Evolutionary conservation across 2,888 invertebrate genomes (phyloP).

Genomic region (Stratiomys singularior): DNA sequence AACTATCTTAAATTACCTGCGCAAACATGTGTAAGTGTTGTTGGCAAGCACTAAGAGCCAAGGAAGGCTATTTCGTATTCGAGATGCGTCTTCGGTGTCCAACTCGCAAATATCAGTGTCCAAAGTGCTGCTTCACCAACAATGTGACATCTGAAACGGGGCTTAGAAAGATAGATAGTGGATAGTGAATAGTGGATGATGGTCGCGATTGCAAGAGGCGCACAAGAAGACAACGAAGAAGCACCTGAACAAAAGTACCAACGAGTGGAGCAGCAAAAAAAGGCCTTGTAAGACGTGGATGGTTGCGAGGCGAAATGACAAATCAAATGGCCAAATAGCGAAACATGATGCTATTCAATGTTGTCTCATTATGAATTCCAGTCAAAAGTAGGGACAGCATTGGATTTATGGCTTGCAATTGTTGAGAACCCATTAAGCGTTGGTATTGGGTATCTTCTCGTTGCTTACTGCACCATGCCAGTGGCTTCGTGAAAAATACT

Average conservation of each 20-base stretch:
- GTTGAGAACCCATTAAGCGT: constrained; percentile 30
- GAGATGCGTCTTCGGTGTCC: constrained; percentile 35
- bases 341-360: constrained; percentile 50
- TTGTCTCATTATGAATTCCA: constrained; percentile 51
- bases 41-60: neutral
- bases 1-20: constrained; percentile 30
- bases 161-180: constrained; percentile 17
- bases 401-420: constrained; percentile 50
- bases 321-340: constrained; percentile 49
- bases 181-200: constrained; percentile 3
- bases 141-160: constrained; percentile 37
- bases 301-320: constrained; percentile 33
- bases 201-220: constrained; percentile 31
- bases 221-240: constrained; percentile 42
- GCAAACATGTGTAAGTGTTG: constrained; percentile 5
- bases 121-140: constrained; percentile 37
- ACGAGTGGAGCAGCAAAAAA: constrained; percentile 23
- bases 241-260: constrained; percentile 41
- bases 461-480: neutral
- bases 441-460: constrained; percentile 14
- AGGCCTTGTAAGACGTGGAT: constrained; percentile 21
- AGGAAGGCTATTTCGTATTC: constrained; percentile 35
- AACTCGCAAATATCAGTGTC: constrained; percentile 42
- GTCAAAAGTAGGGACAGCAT: constrained; percentile 49
- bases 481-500: neutral